These are phyloP conservation scores for Macrochelys suwanniensis DNA, from an alignment of 2,797 vertebrate species.

Conservation along the genomic window DNA sequence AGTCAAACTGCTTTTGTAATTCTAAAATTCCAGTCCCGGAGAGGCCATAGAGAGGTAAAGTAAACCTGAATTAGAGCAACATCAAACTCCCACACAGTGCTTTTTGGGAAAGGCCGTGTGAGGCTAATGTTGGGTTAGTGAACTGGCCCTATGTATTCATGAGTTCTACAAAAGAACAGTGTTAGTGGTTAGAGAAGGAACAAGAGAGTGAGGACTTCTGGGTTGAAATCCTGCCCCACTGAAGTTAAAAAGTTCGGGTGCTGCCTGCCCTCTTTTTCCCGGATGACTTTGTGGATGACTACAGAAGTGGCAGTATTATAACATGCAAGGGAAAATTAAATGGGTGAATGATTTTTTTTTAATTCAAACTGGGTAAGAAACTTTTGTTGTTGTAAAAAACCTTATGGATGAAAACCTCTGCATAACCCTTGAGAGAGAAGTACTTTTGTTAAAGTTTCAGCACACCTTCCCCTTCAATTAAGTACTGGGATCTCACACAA, in stretches of 20 bases:
- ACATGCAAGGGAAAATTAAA: background rate
- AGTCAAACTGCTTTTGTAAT: background rate
- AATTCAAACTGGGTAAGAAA: background rate
- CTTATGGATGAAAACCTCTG: background rate
- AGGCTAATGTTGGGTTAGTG: background rate
- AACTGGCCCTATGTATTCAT: background rate
- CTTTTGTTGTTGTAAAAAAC: background rate
- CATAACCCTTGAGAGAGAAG: rapidly evolving
- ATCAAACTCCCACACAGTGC: background rate
- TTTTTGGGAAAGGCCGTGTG: background rate
- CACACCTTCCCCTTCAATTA: background rate
- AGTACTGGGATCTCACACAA: background rate
- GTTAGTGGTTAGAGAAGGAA: background rate
- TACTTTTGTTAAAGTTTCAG: background rate
- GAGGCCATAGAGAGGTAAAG: background rate
- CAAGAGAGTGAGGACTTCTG: background rate
- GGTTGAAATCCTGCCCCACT: background rate
- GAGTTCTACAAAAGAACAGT: background rate
- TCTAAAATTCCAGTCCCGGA: rapidly evolving
- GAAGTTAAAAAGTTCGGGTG: background rate
- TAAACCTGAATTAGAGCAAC: too few relatives aligned
- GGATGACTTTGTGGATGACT: background rate
- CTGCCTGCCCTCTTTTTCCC: background rate
- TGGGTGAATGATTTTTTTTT: background rate
- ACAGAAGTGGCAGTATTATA: too few relatives aligned